Evolutionary conservation across 2,888 invertebrate species (phyloP), one percentile per base, ranked within the genome.

Genomic region (Lymantria monacha): DNA sequence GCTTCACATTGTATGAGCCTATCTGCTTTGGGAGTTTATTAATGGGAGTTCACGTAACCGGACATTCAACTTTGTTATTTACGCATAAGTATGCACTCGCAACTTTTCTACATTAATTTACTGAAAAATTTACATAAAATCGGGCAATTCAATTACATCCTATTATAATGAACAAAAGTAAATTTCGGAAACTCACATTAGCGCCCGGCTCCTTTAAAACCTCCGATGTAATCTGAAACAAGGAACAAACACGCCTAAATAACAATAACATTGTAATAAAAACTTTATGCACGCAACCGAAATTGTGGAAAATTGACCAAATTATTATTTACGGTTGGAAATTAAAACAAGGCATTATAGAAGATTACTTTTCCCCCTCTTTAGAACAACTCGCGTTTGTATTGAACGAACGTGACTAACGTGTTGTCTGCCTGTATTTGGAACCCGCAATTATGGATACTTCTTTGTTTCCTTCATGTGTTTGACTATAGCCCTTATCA

Each of bases 211-310:
- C 83, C 85, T 86, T 89, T 87, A 83, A 85, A 89, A 86, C 84
- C 82, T 80, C 80, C 86, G 83, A 87, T 88, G 86, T 89, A 89
- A 90, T 91, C 91, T 89, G 84, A 84, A 90, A 91, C 91, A 91
- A 90, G 87, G 80, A 89, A 90, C 90, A 90, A 91, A 91, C 91
- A 91, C 87, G 86, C 83, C 88, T 90, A 90, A 91, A 91, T 91
- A 90, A 90, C 90, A 91, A 90, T 91, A 87, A 90, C 90, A 90
- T 88, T 88, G 80, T 85, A 91, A 91, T 91, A 88, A 88, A 91
- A 91, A 89, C 88, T 91, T 89, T 84, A 85, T 77, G 74, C 90
- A 90, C 90, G 90, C 89, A 85, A 90, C 89, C 84, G 72, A 85
- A 89, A 87, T 88, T 87, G 85, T 87, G 83, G 88, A 83, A 86